These are phyloP conservation scores for Drepana falcataria DNA, from an alignment of 2,888 invertebrate genomes.

Conservation along the genomic window DNA sequence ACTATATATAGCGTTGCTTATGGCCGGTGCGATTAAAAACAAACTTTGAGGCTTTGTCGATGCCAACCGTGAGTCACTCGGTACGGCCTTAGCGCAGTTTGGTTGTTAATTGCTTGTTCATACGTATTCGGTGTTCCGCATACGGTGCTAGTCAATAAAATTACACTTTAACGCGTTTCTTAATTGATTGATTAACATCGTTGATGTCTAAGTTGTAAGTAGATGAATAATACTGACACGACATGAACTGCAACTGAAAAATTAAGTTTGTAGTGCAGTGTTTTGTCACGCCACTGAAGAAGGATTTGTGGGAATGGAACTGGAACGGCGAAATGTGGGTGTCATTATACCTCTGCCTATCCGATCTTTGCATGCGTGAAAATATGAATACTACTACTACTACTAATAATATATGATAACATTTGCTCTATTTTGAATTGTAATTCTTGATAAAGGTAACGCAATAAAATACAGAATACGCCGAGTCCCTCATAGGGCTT, in stretches of 20 bases:
- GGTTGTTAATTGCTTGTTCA: background rate
- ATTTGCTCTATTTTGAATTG: too few relatives aligned
- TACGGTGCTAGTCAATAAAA: background rate
- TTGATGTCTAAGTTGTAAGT: background rate
- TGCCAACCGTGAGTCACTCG: background rate
- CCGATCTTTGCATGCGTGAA: too few relatives aligned
- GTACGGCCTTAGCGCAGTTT: background rate
- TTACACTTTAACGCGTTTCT: background rate
- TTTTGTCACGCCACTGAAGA: too few relatives aligned
- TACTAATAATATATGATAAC: too few relatives aligned
- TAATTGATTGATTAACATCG: background rate
- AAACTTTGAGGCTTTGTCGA: background rate
- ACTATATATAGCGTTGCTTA: constrained; percentile 34
- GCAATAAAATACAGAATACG: too few relatives aligned
- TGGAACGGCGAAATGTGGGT: too few relatives aligned
- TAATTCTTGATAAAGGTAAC: too few relatives aligned
- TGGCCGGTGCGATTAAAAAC: constrained; percentile 23
- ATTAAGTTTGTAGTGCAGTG: too few relatives aligned
- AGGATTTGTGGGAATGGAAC: too few relatives aligned
- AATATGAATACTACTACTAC: too few relatives aligned
- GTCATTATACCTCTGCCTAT: too few relatives aligned
- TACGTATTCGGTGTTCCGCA: background rate
- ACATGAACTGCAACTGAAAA: background rate
- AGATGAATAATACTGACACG: background rate
- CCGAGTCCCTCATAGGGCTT: too few relatives aligned